phyloP scores from a whole-genome alignment of 2,797 vertebrate genomes.

The Gallirallus australis region DNA sequence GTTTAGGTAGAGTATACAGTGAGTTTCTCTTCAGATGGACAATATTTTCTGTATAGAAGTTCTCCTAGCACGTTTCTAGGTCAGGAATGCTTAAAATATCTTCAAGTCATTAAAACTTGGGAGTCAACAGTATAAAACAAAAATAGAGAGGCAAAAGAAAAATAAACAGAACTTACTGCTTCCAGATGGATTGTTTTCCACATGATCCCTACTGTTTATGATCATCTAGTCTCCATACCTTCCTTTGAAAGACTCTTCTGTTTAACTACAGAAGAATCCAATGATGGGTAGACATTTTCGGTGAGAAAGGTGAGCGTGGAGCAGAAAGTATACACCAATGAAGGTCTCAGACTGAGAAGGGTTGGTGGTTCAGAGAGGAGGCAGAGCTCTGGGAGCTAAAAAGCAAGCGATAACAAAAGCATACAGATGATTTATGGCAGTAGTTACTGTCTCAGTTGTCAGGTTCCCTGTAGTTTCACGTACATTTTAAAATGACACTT shows the following conservation, averaged over 20 bases:
- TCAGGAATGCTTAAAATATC: conserved; percentile 63
- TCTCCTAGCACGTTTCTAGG: conserved; percentile 53
- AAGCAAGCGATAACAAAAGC: background rate
- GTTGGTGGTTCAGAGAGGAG: background rate
- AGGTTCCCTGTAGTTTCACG: background rate
- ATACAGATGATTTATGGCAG: background rate
- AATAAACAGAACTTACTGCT: conserved; percentile 48
- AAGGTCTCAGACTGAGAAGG: background rate
- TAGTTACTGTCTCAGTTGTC: background rate
- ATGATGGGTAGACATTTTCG: background rate
- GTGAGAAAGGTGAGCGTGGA: background rate
- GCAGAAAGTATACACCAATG: background rate
- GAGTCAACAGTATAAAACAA: conserved; percentile 59
- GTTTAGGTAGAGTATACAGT: background rate
- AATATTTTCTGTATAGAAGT: conserved; percentile 39
- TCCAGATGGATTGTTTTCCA: conserved; percentile 38
- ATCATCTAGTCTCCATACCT: background rate
- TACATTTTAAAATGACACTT: background rate
- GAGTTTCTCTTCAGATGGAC: conserved; percentile 22
- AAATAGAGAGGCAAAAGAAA: conserved; percentile 48
- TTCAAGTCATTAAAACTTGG: conserved; percentile 35
- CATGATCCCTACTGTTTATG: conserved; percentile 18
- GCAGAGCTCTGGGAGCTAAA: background rate
- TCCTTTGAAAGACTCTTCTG: background rate
- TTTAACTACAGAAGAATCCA: conserved; percentile 42